Percentiles rank a stretch among this genome's conserved stretches.
These are phyloP conservation scores for Muricea muricata DNA, from an alignment of 92 coral and sea anemone species.

Conservation along the genomic window DNA sequence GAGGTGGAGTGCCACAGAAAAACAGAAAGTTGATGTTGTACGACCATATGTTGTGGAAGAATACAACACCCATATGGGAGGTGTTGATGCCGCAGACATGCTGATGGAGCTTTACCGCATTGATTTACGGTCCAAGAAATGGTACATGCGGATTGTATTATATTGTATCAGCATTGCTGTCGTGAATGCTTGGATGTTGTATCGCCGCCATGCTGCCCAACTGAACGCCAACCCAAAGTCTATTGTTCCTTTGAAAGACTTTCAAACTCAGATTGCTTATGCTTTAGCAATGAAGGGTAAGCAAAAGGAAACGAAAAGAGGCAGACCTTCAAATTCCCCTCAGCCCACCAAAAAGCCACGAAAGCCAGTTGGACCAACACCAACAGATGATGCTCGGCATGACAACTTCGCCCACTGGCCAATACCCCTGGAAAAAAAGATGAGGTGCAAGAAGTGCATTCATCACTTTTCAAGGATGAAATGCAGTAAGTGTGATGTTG, in stretches of 20 bases:
- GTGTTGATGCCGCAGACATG: slow-evolving; percentile 1
- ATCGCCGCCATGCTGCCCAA: slow-evolving; percentile 20
- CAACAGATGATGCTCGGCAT: background rate
- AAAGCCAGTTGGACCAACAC: slow-evolving; percentile 1
- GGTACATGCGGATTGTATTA: background rate
- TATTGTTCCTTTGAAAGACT: background rate
- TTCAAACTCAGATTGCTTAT: slow-evolving; percentile 8
- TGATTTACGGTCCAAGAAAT: too few relatives aligned
- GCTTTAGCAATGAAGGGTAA: background rate
- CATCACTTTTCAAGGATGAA: background rate
- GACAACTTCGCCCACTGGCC: too few relatives aligned
- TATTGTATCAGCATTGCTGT: background rate
- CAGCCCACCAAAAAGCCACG: slow-evolving; percentile 23
- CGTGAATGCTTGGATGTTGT: slow-evolving; percentile 14
- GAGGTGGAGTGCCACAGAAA: too few relatives aligned
- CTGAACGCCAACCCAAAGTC: background rate
- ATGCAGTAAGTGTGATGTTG: slow-evolving; percentile 26
- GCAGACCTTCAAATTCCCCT: slow-evolving; percentile 10
- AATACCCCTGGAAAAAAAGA: background rate
- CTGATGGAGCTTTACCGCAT: background rate
- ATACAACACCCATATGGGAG: slow-evolving; percentile 18
- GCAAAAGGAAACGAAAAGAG: background rate
- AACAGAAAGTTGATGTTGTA: background rate
- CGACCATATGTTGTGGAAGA: background rate
- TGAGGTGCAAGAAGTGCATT: background rate